Evolutionary conservation across 2,888 invertebrate genomes (phyloP).

Genomic region (Kuschelorhynchus macadamiae): DNA sequence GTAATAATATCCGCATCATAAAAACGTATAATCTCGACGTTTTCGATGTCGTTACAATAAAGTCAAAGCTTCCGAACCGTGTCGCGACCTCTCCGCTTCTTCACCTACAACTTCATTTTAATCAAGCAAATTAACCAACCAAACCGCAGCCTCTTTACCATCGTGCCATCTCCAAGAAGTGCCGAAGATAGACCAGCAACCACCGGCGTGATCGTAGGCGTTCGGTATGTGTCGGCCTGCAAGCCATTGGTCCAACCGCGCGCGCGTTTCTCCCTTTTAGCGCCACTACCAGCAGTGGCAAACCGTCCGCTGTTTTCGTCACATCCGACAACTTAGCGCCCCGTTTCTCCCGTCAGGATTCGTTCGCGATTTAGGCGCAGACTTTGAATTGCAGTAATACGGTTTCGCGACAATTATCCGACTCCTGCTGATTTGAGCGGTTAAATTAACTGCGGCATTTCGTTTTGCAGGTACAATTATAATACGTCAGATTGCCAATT

Average conservation of each 20-base stretch:
- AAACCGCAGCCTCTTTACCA: slow-evolving; percentile 27
- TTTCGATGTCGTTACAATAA: slow-evolving; percentile 14
- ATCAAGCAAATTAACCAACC: slow-evolving; percentile 36
- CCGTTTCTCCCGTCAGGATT: slow-evolving; percentile 13
- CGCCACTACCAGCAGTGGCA: slow-evolving; percentile 58
- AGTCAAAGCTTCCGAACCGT: slow-evolving; percentile 6
- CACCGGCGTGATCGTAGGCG: slow-evolving; percentile 54
- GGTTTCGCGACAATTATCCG: slow-evolving; percentile 23
- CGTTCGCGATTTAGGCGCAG: slow-evolving; percentile 27
- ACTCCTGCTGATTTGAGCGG: slow-evolving; percentile 14
- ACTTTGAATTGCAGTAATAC: slow-evolving; percentile 17
- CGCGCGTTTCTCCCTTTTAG: slow-evolving; percentile 58
- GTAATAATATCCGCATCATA: no score
- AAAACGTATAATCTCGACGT: no score
- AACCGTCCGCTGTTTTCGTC: slow-evolving; percentile 57
- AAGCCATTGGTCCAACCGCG: slow-evolving; percentile 62
- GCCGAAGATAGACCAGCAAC: slow-evolving; percentile 37
- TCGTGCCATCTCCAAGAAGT: slow-evolving; percentile 31
- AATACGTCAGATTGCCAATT: slow-evolving; percentile 11
- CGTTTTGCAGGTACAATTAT: slow-evolving; percentile 11
- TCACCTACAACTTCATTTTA: slow-evolving; percentile 31
- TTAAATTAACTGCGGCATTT: slow-evolving; percentile 15
- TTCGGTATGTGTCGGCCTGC: slow-evolving; percentile 57
- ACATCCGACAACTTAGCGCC: slow-evolving; percentile 17
- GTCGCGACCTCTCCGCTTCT: slow-evolving; percentile 26